Conservation (phyloP, 2,888 invertebrate genomes). For the Nymphalis urticae region DNA sequence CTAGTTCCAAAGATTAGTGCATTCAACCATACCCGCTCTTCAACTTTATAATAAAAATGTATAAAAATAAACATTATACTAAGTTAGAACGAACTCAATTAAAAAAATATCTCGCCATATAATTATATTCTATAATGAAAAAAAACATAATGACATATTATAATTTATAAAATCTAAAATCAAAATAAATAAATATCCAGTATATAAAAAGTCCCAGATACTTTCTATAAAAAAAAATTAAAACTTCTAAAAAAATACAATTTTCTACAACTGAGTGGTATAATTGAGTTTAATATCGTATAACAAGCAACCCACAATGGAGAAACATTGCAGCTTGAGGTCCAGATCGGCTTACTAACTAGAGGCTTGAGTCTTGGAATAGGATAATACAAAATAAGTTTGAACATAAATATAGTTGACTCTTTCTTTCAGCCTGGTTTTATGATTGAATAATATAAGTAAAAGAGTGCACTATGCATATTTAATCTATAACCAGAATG, state of each 20-base stretch:
- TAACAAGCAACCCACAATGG: constrained; percentile 11
- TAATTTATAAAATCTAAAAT: too few relatives aligned
- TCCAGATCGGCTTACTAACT: constrained; percentile 13
- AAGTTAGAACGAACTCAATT: too few relatives aligned
- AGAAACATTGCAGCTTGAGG: constrained; percentile 7
- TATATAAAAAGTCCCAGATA: too few relatives aligned
- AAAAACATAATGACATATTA: too few relatives aligned
- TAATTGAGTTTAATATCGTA: constrained; percentile 10
- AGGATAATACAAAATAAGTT: constrained; percentile 3
- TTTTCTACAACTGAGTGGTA: background rate
- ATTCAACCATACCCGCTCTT: too few relatives aligned
- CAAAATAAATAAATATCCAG: too few relatives aligned
- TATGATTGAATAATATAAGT: background rate
- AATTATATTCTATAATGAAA: too few relatives aligned
- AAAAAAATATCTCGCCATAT: too few relatives aligned
- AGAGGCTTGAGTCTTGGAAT: background rate
- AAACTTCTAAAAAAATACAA: background rate
- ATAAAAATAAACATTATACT: too few relatives aligned
- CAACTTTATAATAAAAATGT: too few relatives aligned
- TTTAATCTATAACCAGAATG: too few relatives aligned
- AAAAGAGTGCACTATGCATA: background rate
- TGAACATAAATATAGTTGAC: background rate
- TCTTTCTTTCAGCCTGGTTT: background rate
- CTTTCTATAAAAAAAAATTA: background rate
- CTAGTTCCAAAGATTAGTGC: too few relatives aligned